phyloP scores from a whole-genome alignment of 2,888 invertebrate genomes.

The Pyrrhosoma nymphula region DNA sequence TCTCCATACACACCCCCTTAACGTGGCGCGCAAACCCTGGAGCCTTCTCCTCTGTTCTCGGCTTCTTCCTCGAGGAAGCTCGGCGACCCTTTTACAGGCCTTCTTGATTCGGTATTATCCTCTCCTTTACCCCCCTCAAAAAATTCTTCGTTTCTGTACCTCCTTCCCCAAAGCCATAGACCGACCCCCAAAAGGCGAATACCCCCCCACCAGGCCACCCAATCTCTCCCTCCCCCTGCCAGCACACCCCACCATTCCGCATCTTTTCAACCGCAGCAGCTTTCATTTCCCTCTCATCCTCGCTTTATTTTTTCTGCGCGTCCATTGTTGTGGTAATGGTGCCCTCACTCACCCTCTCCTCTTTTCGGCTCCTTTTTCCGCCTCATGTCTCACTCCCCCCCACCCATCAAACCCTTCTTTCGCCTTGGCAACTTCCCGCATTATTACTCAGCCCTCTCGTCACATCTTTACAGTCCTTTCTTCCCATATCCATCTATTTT shows the following conservation, averaged over 20 bases:
- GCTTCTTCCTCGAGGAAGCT: not conserved
- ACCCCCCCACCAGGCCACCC: not conserved
- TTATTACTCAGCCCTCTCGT: conserved; percentile 12
- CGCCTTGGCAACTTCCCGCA: not conserved
- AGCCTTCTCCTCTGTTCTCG: not conserved
- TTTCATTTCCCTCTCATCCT: not conserved
- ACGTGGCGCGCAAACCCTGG: not conserved
- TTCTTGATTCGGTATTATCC: conserved; percentile 6
- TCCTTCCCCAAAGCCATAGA: not conserved
- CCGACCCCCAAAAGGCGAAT: too few relatives aligned
- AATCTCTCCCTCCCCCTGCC: not conserved
- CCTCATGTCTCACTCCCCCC: not conserved
- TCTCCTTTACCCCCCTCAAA: not conserved
- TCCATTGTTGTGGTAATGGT: conserved; percentile 60
- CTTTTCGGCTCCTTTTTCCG: not conserved
- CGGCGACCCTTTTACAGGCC: conserved; percentile 3
- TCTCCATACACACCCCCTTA: not conserved
- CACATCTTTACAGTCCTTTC: not conserved
- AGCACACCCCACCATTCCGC: not conserved
- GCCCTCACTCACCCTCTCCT: conserved; percentile 23
- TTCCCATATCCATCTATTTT: not conserved
- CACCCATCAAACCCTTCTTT: not conserved
- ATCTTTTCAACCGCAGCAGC: not conserved
- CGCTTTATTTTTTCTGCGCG: conserved; percentile 8
- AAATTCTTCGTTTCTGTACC: not conserved